Evolutionary conservation across 2,888 invertebrate species (phyloP).

Genomic region (Phlogophora meticulosa): DNA sequence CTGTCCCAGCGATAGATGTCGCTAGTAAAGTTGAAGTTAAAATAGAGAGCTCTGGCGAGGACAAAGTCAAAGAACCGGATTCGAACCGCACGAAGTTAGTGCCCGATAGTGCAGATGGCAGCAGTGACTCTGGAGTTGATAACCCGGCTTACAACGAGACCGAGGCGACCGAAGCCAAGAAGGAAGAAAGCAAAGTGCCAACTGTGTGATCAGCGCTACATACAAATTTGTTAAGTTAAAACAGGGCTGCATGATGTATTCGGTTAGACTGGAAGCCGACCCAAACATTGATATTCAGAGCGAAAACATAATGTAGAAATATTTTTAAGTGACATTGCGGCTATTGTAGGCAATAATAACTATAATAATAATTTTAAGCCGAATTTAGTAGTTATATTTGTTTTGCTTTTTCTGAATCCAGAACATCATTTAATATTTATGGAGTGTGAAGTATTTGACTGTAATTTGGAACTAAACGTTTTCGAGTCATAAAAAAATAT

Average conservation of each 20-base stretch:
- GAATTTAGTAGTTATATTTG: constrained; percentile 48
- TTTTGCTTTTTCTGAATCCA: constrained; percentile 5
- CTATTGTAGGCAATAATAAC: constrained; percentile 23
- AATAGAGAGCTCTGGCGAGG: constrained; percentile 56
- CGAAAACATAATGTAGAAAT: constrained; percentile 59
- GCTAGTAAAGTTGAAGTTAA: constrained; percentile 71
- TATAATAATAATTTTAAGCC: constrained; percentile 52
- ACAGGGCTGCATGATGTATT: constrained; percentile 38
- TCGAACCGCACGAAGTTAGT: constrained; percentile 71
- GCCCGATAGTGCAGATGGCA: constrained; percentile 83
- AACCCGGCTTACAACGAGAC: constrained; percentile 85
- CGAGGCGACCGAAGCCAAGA: constrained; percentile 75
- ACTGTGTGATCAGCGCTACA: constrained; percentile 64
- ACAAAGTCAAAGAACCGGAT: constrained; percentile 62
- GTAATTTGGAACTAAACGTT: no score
- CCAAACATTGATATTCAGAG: no score
- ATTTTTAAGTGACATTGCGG: constrained; percentile 30
- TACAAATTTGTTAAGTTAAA: constrained; percentile 45
- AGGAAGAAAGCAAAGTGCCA: constrained; percentile 70
- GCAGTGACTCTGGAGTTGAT: constrained; percentile 88
- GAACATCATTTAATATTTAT: no score
- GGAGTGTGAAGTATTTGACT: no score
- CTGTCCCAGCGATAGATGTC: constrained; percentile 75
- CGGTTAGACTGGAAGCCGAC: no score
- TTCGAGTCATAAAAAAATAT: no score